A percentile compares a stretch with the other conserved stretches of the same genome.
These are phyloP conservation scores for Thymelicus lineola DNA, from an alignment of 2,888 invertebrate genomes.

Conservation along the genomic window DNA sequence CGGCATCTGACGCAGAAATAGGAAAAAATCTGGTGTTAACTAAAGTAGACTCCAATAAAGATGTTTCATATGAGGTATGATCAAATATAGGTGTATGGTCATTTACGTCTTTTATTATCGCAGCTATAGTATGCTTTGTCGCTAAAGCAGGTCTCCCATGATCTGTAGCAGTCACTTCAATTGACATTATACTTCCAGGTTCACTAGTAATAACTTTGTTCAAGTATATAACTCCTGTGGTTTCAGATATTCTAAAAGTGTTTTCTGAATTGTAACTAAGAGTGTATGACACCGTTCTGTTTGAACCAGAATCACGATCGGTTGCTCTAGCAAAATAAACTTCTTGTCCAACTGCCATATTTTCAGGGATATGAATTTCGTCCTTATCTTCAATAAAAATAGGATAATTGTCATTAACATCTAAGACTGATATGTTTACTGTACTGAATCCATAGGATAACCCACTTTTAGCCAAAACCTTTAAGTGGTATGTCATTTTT, in stretches of 20 bases:
- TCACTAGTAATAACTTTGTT: slow-evolving; percentile 91
- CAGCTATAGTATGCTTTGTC: slow-evolving; percentile 89
- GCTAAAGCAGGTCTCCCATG: slow-evolving; percentile 91
- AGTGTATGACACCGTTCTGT: slow-evolving; percentile 93
- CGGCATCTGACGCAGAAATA: slow-evolving; percentile 94
- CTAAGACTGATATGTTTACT: slow-evolving; percentile 92
- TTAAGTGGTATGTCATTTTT: slow-evolving; percentile 90
- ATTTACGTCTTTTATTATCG: slow-evolving; percentile 94
- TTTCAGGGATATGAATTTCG: slow-evolving; percentile 92
- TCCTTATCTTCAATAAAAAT: slow-evolving; percentile 92
- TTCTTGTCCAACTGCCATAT: slow-evolving; percentile 97
- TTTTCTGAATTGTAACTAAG: slow-evolving; percentile 92
- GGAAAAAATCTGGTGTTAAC: slow-evolving; percentile 97
- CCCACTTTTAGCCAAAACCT: slow-evolving; percentile 91
- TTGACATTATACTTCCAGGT: slow-evolving; percentile 88
- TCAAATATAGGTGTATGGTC: slow-evolving; percentile 98
- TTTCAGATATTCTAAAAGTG: slow-evolving; percentile 93
- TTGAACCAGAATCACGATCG: slow-evolving; percentile 95
- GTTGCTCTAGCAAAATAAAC: slow-evolving; percentile 94
- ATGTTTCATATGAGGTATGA: slow-evolving; percentile 96
- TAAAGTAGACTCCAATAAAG: slow-evolving; percentile 94
- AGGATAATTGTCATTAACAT: slow-evolving; percentile 97
- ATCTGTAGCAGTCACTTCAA: slow-evolving; percentile 95
- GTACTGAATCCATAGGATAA: slow-evolving; percentile 90
- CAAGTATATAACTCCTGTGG: slow-evolving; percentile 95